Percentiles rank a stretch among this genome's conserved stretches.
These are phyloP conservation scores for Australoheros scitulus DNA, from an alignment of 2,113 vertebrate genomes.

Conservation along the genomic window DNA sequence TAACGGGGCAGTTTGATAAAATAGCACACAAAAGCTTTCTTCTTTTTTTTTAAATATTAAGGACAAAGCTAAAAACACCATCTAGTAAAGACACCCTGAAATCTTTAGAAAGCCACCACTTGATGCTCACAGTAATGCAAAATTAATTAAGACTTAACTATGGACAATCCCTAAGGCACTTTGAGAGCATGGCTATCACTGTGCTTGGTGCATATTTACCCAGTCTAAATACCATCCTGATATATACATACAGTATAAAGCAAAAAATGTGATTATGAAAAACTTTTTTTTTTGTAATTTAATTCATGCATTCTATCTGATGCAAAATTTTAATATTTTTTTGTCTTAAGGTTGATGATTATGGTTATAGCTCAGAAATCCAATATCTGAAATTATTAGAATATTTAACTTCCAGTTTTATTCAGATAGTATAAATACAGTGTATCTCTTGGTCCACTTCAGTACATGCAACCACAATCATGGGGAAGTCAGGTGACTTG, in stretches of 20 bases:
- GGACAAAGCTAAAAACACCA: neutral
- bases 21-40: neutral
- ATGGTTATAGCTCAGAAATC: no score
- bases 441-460: no score
- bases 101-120: neutral
- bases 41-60: neutral
- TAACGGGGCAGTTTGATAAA: slow-evolving; percentile 4
- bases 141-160: neutral
- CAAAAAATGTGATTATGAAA: no score
- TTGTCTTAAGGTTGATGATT: no score
- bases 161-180: neutral
- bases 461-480: no score
- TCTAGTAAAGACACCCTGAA: neutral
- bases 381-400: no score
- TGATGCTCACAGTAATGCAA: neutral
- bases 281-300: no score
- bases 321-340: no score
- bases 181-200: neutral
- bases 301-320: no score
- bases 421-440: no score
- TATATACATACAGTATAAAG: neutral
- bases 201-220: neutral
- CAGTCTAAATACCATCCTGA: neutral
- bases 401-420: no score
- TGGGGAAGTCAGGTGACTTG: no score